Evolutionary conservation across 2,888 invertebrate species (phyloP), one percentile per base, ranked within the genome.

Genomic region (Leucania comma): DNA sequence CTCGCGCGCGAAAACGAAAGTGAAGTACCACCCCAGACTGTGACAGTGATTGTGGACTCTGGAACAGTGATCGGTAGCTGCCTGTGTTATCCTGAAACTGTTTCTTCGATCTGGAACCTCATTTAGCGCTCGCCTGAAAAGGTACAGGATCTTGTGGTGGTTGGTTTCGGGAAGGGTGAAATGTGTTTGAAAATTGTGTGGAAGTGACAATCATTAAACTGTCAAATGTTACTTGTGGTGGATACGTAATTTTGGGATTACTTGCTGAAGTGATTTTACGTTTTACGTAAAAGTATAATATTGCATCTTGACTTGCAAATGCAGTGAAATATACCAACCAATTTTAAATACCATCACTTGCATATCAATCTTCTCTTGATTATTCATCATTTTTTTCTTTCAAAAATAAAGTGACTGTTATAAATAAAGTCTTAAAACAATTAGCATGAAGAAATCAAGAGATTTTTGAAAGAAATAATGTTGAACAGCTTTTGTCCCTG

Each of bases 31-130:
- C 75, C 60, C 56, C 86, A 90, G 90, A 91, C 93, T 91, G 93
- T 94, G 94, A 92, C 90, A 90, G 94, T 95, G 94, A 90, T 92
- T 92, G 91, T 93, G 92, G 92, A 92, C 93, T 89, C 90, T 92
- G 92, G 92, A 94, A 95, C 95, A 94, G 95, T 95, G 95, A 93
- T 91, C 89, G 94, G 92, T 94, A 93, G 93, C 94, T 88, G 86
- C 88, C 92, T 90, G 91, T 93, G 95, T 94, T 94, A 94, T 94
- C 95, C 93, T 93, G 94, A 93, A 93, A 92, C 94, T 93, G 93
- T 93, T 93, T 90, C 92, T 89, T 85, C 89, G 79, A 84, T 87
- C 88, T 90, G 90, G 92, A 91, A 88, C 82, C 69, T 75, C 80
- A 53, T 85, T 85, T 78, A 85, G 64, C 87, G 74, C 90, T 90